Evolutionary conservation across 2,888 invertebrate genomes (phyloP).

Genomic region (Diaprepes abbreviatus): DNA sequence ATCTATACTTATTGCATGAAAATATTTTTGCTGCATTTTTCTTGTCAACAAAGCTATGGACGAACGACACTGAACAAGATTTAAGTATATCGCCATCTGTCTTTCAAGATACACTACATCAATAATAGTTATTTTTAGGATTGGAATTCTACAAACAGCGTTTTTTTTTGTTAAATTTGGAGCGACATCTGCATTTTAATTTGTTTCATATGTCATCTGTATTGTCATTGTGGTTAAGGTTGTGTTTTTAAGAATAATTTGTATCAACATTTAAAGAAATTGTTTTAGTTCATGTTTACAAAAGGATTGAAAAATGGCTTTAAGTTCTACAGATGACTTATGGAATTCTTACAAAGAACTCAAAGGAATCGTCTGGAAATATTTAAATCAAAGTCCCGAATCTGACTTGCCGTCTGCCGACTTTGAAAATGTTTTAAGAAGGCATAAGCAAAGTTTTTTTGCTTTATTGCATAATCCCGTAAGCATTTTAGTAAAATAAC

Average conservation of each 20-base stretch:
- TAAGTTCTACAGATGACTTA: slow-evolving; percentile 76
- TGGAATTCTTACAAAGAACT: slow-evolving; percentile 90
- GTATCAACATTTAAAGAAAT: not conserved
- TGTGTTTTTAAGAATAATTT: not conserved
- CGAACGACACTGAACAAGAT: too few relatives aligned
- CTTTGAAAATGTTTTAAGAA: slow-evolving; percentile 82
- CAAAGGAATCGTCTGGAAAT: slow-evolving; percentile 77
- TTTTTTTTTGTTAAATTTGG: too few relatives aligned
- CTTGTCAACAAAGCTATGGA: too few relatives aligned
- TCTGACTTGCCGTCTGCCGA: slow-evolving; percentile 72
- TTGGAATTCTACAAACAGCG: not conserved
- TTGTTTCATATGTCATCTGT: not conserved
- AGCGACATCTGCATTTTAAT: not conserved
- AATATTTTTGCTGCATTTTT: too few relatives aligned
- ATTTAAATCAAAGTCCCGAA: slow-evolving; percentile 72
- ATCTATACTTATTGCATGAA: too few relatives aligned
- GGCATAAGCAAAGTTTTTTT: slow-evolving; percentile 89
- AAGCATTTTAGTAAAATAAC: slow-evolving; percentile 63
- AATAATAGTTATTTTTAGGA: too few relatives aligned
- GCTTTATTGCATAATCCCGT: slow-evolving; percentile 90
- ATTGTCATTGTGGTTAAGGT: not conserved
- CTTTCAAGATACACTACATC: too few relatives aligned
- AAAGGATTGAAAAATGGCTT: slow-evolving; percentile 27
- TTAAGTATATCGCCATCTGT: too few relatives aligned
- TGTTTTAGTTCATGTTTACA: not conserved